phyloP scores from a whole-genome alignment of 2,113 vertebrate genomes.

The Myrmecobius fasciatus region DNA sequence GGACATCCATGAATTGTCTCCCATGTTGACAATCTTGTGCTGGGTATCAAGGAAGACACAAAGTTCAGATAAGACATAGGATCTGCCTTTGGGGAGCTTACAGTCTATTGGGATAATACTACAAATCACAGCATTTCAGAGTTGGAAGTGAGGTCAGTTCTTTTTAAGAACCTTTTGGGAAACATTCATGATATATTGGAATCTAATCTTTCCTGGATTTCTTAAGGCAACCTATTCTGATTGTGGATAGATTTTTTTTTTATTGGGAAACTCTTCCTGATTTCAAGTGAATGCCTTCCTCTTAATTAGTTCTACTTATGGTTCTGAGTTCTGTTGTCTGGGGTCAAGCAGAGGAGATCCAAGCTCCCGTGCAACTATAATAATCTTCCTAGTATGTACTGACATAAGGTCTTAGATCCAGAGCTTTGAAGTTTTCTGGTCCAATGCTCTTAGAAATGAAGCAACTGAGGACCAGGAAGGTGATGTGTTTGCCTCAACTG shows the following conservation, averaged over 20 bases:
- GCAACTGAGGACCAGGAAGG: background rate
- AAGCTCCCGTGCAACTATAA: too few relatives aligned
- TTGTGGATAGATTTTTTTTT: background rate
- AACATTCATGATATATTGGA: background rate
- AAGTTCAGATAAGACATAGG: background rate
- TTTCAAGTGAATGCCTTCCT: background rate
- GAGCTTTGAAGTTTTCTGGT: background rate
- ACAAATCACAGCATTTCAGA: rapidly evolving
- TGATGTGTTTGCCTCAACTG: background rate
- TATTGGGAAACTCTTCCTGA: background rate
- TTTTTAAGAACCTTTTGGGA: background rate
- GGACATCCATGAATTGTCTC: background rate
- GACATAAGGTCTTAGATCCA: background rate
- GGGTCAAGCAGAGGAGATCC: too few relatives aligned
- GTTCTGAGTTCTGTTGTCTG: too few relatives aligned
- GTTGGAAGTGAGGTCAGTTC: background rate
- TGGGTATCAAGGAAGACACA: background rate
- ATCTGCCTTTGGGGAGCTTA: background rate
- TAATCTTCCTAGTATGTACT: too few relatives aligned
- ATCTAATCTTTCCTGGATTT: background rate
- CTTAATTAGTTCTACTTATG: too few relatives aligned
- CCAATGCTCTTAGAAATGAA: too few relatives aligned
- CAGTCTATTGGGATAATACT: background rate
- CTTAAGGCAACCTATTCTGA: background rate
- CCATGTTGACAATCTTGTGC: background rate